phyloP scores from a whole-genome alignment of 2,888 invertebrate species.

The Lasioglossum figueresi region DNA sequence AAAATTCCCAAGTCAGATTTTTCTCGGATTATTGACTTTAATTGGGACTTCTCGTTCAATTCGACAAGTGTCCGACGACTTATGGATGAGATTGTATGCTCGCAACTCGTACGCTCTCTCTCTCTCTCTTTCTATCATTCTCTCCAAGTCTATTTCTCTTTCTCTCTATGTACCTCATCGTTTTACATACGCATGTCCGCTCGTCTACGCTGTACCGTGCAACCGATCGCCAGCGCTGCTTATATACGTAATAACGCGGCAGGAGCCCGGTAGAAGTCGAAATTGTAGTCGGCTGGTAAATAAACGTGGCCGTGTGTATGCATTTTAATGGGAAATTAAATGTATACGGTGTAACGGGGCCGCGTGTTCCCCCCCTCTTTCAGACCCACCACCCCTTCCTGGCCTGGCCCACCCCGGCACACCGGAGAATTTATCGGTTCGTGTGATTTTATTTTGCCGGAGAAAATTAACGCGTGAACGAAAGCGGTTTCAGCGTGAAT shows the following conservation, averaged over 20 bases:
- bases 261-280: slow-evolving; percentile 4
- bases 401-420: background rate
- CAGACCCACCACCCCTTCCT: background rate
- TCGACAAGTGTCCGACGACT: background rate
- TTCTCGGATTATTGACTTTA: background rate
- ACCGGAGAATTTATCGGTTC: slow-evolving; percentile 22
- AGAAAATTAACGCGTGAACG: slow-evolving; percentile 17
- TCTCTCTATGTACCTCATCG: background rate
- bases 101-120: slow-evolving; percentile 32
- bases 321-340: slow-evolving; percentile 38
- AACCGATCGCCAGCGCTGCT: slow-evolving; percentile 12
- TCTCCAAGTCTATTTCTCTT: background rate
- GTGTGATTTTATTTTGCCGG: slow-evolving; percentile 19
- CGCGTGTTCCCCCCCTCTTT: background rate
- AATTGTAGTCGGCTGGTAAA: slow-evolving; percentile 22
- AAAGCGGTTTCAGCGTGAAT: slow-evolving; percentile 9
- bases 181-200: slow-evolving; percentile 7
- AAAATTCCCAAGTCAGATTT: background rate
- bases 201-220: slow-evolving; percentile 19
- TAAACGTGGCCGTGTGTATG: slow-evolving; percentile 27
- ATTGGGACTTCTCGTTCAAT: background rate
- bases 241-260: slow-evolving; percentile 21
- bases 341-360: slow-evolving; percentile 19
- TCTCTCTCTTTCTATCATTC: background rate
- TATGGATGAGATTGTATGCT: slow-evolving; percentile 1